phyloP scores from a whole-genome alignment of 2,888 invertebrate genomes.

The Mythimna pallens region DNA sequence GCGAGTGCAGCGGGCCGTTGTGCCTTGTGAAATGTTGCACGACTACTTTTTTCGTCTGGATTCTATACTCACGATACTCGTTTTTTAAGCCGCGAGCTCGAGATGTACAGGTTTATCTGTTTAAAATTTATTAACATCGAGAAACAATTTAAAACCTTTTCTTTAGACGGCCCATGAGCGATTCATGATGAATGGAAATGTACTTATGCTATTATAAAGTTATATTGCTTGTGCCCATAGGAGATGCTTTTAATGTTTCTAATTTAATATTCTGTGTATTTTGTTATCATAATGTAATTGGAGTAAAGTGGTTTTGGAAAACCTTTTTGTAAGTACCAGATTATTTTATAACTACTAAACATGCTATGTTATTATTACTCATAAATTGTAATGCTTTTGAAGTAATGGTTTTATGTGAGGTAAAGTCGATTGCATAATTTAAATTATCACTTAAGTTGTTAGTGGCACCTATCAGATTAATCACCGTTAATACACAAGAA shows the following conservation, averaged over 20 bases:
- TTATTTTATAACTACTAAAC: conserved; percentile 41
- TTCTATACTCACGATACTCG: conserved; percentile 89
- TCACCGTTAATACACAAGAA: conserved; percentile 49
- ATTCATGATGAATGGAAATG: conserved; percentile 87
- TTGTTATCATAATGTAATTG: conserved; percentile 54
- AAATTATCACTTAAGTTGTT: conserved; percentile 49
- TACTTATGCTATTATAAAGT: conserved; percentile 78
- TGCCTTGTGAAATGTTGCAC: conserved; percentile 90
- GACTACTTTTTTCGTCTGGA: conserved; percentile 91
- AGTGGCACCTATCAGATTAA: conserved; percentile 42
- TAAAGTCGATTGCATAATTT: conserved; percentile 46
- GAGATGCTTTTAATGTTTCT: conserved; percentile 66
- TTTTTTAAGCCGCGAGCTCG: conserved; percentile 89
- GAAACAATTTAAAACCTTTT: conserved; percentile 90
- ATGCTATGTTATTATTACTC: conserved; percentile 51
- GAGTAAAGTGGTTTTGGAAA: conserved; percentile 56
- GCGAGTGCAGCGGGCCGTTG: conserved; percentile 89
- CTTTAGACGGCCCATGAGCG: conserved; percentile 85
- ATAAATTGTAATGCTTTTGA: conserved; percentile 54
- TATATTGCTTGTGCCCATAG: conserved; percentile 73
- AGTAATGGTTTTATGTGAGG: conserved; percentile 41
- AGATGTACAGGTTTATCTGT: conserved; percentile 91
- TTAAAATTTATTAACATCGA: conserved; percentile 91
- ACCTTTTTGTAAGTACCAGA: conserved; percentile 24
- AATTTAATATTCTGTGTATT: conserved; percentile 59